phyloP scores from a whole-genome alignment of 2,113 vertebrate species.

The Apeltes quadracus region DNA sequence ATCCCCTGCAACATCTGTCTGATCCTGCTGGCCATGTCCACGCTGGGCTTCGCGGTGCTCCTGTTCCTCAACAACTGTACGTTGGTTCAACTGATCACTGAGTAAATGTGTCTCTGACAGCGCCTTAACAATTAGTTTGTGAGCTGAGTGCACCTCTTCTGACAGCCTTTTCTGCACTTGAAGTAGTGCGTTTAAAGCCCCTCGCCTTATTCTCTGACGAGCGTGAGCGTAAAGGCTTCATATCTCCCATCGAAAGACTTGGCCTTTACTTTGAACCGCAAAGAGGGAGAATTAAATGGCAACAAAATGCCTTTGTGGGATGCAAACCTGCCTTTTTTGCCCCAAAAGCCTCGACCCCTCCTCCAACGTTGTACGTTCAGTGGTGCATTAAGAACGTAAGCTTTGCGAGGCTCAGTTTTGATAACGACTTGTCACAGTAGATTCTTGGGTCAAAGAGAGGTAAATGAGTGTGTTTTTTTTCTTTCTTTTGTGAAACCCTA shows the following conservation, averaged over 20 bases:
- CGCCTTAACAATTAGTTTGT: not conserved
- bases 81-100: conserved; percentile 68
- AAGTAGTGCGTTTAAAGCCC: conserved; percentile 47
- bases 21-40: conserved; percentile 94
- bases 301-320: conserved; percentile 73
- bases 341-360: conserved; percentile 21
- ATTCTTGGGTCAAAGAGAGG: not conserved
- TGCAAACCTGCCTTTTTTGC: conserved; percentile 53
- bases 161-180: conserved; percentile 39
- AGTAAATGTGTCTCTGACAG: conserved; percentile 1
- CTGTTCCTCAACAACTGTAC: conserved; percentile 98
- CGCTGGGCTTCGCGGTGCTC: conserved; percentile 91
- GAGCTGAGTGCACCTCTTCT: not conserved
- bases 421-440: not conserved
- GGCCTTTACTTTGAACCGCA: conserved; percentile 76
- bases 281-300: conserved; percentile 67
- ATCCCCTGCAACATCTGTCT: conserved; percentile 98
- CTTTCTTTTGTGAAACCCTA: not conserved
- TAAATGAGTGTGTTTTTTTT: not conserved
- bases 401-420: not conserved
- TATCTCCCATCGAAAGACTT: conserved; percentile 62
- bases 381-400: conserved; percentile 16
- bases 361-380: not conserved
- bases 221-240: conserved; percentile 43
- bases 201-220: not conserved